Conservation (phyloP, 2,888 invertebrate genomes). For the Agrilus cyanescens region DNA sequence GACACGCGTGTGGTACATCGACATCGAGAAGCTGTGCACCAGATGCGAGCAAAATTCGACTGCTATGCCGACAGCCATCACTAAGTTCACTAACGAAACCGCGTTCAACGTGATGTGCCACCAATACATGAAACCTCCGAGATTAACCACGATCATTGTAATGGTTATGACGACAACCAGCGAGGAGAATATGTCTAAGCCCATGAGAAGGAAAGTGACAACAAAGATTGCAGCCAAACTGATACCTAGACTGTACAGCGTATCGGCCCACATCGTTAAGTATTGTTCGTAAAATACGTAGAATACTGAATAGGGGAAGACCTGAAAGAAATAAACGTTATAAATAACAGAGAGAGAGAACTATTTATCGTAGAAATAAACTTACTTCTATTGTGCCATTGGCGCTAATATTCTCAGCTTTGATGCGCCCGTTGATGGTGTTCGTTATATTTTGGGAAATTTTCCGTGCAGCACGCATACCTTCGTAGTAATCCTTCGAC, state of each 20-base stretch:
- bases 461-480: conserved; percentile 68
- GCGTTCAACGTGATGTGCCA: conserved; percentile 95
- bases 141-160: conserved; percentile 82
- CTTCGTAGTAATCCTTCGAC: conserved; percentile 81
- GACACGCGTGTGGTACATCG: conserved; percentile 57
- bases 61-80: conserved; percentile 95
- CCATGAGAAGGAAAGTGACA: conserved; percentile 85
- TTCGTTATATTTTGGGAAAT: conserved; percentile 75
- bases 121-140: conserved; percentile 94
- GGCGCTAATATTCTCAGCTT: conserved; percentile 8
- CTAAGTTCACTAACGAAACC: conserved; percentile 91
- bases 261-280: conserved; percentile 88
- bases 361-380: too few species aligned
- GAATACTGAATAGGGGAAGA: conserved; percentile 87
- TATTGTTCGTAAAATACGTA: conserved; percentile 99
- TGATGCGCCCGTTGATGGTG: conserved; percentile 52
- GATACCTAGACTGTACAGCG: conserved; percentile 73
- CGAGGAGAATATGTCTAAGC: conserved; percentile 86
- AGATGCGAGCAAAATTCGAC: conserved; percentile 98
- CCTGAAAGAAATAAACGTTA: conserved; percentile 23
- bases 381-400: conserved; percentile 15
- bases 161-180: conserved; percentile 83
- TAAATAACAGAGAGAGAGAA: too few species aligned
- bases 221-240: conserved; percentile 88
- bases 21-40: conserved; percentile 81